Conservation (phyloP, 2,113 vertebrate species). For the Trematocara nigrifrons region DNA sequence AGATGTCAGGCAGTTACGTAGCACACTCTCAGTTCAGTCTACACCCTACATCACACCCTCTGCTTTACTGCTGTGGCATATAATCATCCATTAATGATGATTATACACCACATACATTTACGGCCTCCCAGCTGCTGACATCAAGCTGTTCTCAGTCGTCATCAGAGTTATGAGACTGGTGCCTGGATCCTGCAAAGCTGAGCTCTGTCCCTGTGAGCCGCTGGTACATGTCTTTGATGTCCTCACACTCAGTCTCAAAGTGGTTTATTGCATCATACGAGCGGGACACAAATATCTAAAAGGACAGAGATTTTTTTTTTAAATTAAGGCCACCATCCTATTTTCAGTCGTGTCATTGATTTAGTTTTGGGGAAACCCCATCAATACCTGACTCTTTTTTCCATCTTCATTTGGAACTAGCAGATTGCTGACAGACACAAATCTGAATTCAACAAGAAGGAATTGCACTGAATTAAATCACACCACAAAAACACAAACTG, state of each 20-base stretch:
- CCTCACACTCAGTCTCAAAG: constrained; percentile 87
- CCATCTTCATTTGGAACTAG: constrained; percentile 84
- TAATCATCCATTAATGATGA: neutral
- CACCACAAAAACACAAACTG: neutral
- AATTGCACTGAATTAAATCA: neutral
- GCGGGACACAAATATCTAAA: constrained; percentile 90
- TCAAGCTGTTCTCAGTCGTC: constrained; percentile 59
- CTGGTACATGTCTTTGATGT: constrained; percentile 90
- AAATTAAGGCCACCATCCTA: neutral
- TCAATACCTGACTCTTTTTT: constrained; percentile 82
- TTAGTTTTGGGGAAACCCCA: neutral
- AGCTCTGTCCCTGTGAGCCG: constrained; percentile 89
- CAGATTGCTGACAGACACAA: constrained; percentile 82
- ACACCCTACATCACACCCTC: neutral
- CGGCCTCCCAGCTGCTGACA: neutral
- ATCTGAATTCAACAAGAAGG: constrained; percentile 65
- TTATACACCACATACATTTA: neutral
- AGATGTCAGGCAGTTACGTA: neutral
- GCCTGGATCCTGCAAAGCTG: constrained; percentile 81
- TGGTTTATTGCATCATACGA: constrained; percentile 88
- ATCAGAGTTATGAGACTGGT: constrained; percentile 80
- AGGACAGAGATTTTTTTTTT: neutral
- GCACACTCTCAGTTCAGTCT: neutral
- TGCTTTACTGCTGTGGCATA: neutral
- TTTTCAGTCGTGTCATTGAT: neutral